Evolutionary conservation across 2,888 invertebrate species (phyloP).

Genomic region (Trileptium ribeirensis): DNA sequence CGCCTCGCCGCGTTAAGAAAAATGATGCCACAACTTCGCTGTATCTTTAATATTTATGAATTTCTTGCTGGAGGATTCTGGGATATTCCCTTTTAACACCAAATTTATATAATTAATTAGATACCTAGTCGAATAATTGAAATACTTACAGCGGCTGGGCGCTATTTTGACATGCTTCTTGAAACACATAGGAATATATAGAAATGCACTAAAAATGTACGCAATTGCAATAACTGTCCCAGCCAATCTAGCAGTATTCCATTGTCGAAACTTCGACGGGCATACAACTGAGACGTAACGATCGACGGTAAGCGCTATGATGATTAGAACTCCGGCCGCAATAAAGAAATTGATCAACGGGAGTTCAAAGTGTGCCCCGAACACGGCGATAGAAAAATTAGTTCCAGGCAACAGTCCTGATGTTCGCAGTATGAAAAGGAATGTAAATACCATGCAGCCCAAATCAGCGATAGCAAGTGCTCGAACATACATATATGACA

Average conservation of each 20-base stretch:
- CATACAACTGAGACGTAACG: conserved; percentile 10
- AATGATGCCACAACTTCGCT: too few relatives aligned
- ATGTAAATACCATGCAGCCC: conserved; percentile 48
- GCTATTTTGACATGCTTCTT: conserved; percentile 1
- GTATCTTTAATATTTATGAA: too few relatives aligned
- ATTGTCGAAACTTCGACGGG: conserved; percentile 30
- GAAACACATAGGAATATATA: conserved; percentile 44
- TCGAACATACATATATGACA: conserved; percentile 31
- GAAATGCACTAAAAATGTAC: conserved; percentile 42
- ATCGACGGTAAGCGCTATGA: conserved; percentile 47
- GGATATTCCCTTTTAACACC: too few relatives aligned
- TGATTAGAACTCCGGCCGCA: conserved; percentile 43
- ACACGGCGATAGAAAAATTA: conserved; percentile 13
- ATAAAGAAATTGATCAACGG: conserved; percentile 45
- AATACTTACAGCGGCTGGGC: too few relatives aligned
- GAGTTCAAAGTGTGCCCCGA: conserved; percentile 44
- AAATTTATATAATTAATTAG: too few relatives aligned
- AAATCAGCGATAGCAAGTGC: conserved; percentile 45
- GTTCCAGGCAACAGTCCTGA: conserved; percentile 2
- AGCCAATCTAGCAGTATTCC: conserved; percentile 46
- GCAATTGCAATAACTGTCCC: conserved; percentile 43
- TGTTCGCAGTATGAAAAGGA: conserved; percentile 41
- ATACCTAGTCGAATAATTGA: too few relatives aligned
- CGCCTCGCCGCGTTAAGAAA: too few relatives aligned
- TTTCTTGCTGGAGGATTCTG: too few relatives aligned